Evolutionary conservation across 2,113 vertebrate genomes (phyloP).

Genomic region (Pithys albifrons): DNA sequence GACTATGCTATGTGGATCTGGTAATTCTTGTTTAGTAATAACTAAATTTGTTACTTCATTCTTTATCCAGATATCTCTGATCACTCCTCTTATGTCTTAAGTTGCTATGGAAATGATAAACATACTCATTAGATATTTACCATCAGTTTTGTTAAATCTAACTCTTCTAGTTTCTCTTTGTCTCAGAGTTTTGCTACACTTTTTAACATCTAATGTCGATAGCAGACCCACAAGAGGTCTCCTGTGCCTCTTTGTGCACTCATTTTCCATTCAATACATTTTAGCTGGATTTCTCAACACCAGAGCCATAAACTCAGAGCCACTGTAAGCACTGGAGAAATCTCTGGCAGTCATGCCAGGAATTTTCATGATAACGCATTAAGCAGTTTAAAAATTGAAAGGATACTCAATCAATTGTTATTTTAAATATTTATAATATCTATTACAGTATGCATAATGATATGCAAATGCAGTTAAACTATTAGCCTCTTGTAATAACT

Average conservation of each 20-base stretch:
- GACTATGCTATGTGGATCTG: neutral
- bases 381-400: neutral
- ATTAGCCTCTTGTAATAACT: neutral
- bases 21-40: neutral
- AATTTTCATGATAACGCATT: neutral
- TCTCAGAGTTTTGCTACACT: neutral
- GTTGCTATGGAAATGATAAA: slow-evolving; percentile 59
- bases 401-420: neutral
- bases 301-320: neutral
- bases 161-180: slow-evolving; percentile 6
- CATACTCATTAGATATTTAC: slow-evolving; percentile 40
- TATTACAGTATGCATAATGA: neutral
- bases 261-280: neutral
- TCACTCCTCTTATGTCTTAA: neutral
- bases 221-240: neutral
- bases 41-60: neutral
- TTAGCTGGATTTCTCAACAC: neutral
- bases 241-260: neutral
- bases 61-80: neutral
- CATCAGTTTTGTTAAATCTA: slow-evolving; percentile 1
- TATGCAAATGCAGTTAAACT: neutral
- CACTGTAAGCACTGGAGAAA: neutral
- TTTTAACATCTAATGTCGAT: neutral
- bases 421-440: neutral
- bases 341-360: neutral